phyloP scores from a whole-genome alignment of 2,888 invertebrate genomes.

The Tanaodytes sp. region DNA sequence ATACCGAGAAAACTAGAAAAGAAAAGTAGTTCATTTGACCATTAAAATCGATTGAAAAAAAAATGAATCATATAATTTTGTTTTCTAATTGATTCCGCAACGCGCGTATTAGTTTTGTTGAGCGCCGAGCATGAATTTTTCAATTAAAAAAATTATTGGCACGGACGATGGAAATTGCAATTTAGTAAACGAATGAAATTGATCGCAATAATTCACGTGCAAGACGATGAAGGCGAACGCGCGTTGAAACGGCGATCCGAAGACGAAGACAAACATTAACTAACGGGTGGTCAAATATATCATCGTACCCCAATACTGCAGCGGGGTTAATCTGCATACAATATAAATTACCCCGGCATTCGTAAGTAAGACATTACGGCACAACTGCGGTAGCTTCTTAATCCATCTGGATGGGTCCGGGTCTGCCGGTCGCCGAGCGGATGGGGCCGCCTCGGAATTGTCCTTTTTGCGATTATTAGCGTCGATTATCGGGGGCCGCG shows the following conservation, averaged over 20 bases:
- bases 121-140: too few relatives aligned
- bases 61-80: too few relatives aligned
- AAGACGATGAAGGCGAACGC: too few relatives aligned
- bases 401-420: constrained; percentile 18
- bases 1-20: too few relatives aligned
- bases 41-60: neutral
- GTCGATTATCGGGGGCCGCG: constrained; percentile 31
- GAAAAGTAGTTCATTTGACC: too few relatives aligned
- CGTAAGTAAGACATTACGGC: constrained; percentile 35
- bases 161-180: too few relatives aligned
- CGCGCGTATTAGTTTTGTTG: too few relatives aligned
- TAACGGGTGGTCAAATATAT: constrained; percentile 24
- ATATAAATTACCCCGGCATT: constrained; percentile 33
- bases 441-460: constrained; percentile 7
- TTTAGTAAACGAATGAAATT: too few relatives aligned
- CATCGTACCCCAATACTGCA: constrained; percentile 8
- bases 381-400: constrained; percentile 14
- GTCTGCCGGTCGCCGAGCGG: neutral
- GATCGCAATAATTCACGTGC: too few relatives aligned
- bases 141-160: too few relatives aligned
- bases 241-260: too few relatives aligned
- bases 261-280: neutral
- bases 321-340: constrained; percentile 41
- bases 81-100: too few relatives aligned
- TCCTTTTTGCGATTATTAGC: constrained; percentile 43